phyloP scores from a whole-genome alignment of 2,113 vertebrate genomes.

The Coturnix japonica region DNA sequence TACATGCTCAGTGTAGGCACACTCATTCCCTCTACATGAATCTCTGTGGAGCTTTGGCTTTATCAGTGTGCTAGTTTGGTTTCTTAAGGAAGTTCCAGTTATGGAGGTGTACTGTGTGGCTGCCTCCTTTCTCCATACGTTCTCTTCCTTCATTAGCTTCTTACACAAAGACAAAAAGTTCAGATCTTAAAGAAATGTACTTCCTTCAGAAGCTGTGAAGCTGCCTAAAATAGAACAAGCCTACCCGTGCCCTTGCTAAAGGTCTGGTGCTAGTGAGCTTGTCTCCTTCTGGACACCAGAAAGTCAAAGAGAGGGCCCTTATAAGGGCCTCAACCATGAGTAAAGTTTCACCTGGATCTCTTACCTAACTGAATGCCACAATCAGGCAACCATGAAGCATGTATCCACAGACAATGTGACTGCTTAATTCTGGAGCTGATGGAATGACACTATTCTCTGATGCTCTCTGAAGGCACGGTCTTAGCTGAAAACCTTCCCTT shows the following conservation, averaged over 20 bases:
- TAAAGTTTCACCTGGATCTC: not conserved
- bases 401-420: not conserved
- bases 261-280: not conserved
- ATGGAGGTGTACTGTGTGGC: not conserved
- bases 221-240: not conserved
- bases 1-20: not conserved
- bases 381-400: not conserved
- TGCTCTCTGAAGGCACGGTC: not conserved
- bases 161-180: not conserved
- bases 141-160: not conserved
- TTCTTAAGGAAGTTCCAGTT: not conserved
- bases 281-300: not conserved
- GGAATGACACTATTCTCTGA: not conserved
- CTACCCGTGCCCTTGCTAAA: not conserved
- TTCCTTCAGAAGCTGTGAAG: not conserved
- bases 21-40: not conserved
- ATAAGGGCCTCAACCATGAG: not conserved
- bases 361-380: not conserved
- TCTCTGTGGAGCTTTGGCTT: not conserved
- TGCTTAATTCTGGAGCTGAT: not conserved
- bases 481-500: not conserved
- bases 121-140: not conserved
- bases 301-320: not conserved
- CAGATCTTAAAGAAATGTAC: not conserved
- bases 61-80: not conserved